Evolutionary conservation across 2,797 vertebrate species (phyloP).

Genomic region (Gymnothorax javanicus): DNA sequence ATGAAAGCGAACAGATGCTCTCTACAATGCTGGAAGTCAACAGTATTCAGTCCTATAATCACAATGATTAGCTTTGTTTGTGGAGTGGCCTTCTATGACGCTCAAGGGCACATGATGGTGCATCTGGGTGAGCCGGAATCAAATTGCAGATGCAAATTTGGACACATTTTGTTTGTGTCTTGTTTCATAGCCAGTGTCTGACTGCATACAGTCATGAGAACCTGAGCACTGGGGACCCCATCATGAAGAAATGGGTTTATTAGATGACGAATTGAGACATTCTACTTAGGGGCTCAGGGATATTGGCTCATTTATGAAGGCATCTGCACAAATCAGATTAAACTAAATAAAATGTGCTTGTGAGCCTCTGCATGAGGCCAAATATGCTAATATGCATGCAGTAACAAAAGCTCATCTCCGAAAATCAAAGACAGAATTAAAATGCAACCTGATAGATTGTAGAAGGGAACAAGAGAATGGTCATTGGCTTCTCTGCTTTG

Average conservation of each 20-base stretch:
- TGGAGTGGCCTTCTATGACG: not conserved
- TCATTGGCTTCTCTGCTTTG: constrained; percentile 3
- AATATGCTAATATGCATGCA: constrained; percentile 38
- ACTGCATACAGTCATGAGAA: not conserved
- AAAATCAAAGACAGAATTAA: constrained; percentile 37
- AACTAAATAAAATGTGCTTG: constrained; percentile 50
- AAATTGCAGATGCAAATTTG: constrained; percentile 8
- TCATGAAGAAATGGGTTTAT: constrained; percentile 46
- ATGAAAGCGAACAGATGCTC: constrained; percentile 29
- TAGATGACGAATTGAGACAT: constrained; percentile 44
- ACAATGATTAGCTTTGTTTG: constrained; percentile 23
- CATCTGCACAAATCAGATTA: constrained; percentile 57
- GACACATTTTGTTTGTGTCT: constrained; percentile 25
- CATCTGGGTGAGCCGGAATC: constrained; percentile 17
- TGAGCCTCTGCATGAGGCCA: constrained; percentile 34
- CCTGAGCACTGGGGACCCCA: constrained; percentile 15
- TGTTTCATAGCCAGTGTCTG: constrained; percentile 30
- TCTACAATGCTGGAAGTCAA: constrained; percentile 19
- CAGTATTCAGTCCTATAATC: constrained; percentile 23
- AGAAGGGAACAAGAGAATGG: constrained; percentile 37
- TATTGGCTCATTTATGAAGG: constrained; percentile 46
- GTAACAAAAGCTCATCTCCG: constrained; percentile 35
- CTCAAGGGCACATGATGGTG: constrained; percentile 14
- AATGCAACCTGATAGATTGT: constrained; percentile 44
- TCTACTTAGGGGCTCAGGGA: constrained; percentile 42